These are phyloP conservation scores for Epizoanthus scotinus DNA, from an alignment of 92 coral and sea anemone genomes.

Conservation along the genomic window DNA sequence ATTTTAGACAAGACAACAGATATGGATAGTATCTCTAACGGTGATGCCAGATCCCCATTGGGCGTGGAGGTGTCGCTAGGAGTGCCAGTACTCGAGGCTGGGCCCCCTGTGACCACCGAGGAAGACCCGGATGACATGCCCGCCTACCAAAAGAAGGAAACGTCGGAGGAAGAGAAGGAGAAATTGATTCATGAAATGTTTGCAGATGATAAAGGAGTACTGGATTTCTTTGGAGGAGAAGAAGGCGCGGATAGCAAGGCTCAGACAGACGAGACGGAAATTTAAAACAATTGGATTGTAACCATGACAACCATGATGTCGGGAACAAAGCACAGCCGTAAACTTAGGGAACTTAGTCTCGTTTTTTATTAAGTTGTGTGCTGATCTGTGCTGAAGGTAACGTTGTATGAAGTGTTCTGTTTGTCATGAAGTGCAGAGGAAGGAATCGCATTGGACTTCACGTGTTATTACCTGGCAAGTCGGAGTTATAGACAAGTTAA, in stretches of 20 bases:
- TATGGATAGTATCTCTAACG: slow-evolving; percentile 24
- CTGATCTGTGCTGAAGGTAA: neutral
- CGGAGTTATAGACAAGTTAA: neutral
- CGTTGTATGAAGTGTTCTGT: neutral
- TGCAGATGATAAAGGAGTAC: slow-evolving; percentile 83
- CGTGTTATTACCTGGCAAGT: neutral
- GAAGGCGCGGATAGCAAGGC: slow-evolving; percentile 42
- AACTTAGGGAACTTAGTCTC: neutral
- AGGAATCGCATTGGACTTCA: neutral
- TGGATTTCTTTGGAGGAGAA: slow-evolving; percentile 75
- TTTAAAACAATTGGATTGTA: slow-evolving; percentile 28
- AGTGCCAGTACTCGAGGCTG: slow-evolving; percentile 24
- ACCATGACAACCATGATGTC: neutral
- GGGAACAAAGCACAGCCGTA: neutral
- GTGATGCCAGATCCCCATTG: slow-evolving; percentile 14
- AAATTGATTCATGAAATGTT: slow-evolving; percentile 86
- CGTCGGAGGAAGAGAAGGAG: slow-evolving; percentile 62
- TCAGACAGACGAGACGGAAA: slow-evolving; percentile 74
- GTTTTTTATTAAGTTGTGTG: neutral
- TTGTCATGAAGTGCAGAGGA: neutral
- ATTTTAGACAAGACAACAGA: slow-evolving; percentile 31
- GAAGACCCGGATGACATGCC: slow-evolving; percentile 15
- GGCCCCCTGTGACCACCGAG: slow-evolving; percentile 15
- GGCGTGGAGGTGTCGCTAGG: neutral
- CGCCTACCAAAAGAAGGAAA: slow-evolving; percentile 17